These are phyloP conservation scores for Torymus aiolomorphi DNA, from an alignment of 2,888 invertebrate species.

Conservation along the genomic window DNA sequence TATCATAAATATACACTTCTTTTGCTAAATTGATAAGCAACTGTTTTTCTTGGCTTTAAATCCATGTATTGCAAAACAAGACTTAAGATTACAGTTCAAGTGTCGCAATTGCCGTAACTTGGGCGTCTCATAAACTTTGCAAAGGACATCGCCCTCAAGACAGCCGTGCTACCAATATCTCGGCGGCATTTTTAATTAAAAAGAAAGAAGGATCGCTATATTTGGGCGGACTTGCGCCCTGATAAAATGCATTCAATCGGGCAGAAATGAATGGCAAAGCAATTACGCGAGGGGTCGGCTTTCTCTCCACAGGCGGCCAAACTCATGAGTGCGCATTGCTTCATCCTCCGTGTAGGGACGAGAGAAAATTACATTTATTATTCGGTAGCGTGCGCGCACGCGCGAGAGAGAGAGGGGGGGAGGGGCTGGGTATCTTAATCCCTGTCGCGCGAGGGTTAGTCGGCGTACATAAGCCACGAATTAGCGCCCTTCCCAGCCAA, in stretches of 20 bases:
- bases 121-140: no score
- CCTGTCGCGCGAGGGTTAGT: slow-evolving; percentile 42
- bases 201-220: slow-evolving; percentile 17
- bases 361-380: slow-evolving; percentile 55
- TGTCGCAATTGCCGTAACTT: no score
- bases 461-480: slow-evolving; percentile 51
- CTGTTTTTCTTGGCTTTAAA: no score
- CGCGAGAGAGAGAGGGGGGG: slow-evolving; percentile 1
- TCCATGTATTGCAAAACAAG: no score
- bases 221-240: not conserved
- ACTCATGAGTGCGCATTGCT: no score
- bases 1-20: no score
- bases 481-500: slow-evolving; percentile 54
- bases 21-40: no score
- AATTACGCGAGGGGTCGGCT: slow-evolving; percentile 35
- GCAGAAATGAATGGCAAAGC: slow-evolving; percentile 47
- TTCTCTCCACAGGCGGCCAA: not conserved
- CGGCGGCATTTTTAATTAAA: slow-evolving; percentile 50
- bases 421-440: slow-evolving; percentile 41
- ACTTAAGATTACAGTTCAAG: no score
- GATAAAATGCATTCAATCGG: slow-evolving; percentile 50
- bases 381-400: slow-evolving; percentile 24
- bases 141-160: no score
- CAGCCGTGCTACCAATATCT: no score
- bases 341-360: no score